Base-by-base conservation (phyloP, 1,140 invertebrate genomes). In the Ostrea denselamellosa region DNA sequence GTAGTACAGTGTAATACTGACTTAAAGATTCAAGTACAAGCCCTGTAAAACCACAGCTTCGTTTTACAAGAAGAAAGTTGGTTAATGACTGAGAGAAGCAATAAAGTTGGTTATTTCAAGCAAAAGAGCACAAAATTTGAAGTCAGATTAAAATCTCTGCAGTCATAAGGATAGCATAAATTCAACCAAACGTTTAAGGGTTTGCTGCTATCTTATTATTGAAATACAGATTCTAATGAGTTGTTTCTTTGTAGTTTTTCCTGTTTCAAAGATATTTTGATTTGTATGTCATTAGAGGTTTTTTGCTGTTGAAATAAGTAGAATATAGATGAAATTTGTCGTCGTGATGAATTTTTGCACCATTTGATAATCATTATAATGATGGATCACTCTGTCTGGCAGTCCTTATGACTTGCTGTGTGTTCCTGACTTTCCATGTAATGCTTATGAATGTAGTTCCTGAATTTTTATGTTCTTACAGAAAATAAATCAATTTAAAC, bases 291-390 rank as follows among this genome's bases (percentile, higher is more conserved):
- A 77, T 77, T 77, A 77, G 68, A 28, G 25, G 25, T 34, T 28
- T 71, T 77, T 34, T 34, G 56, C 25, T 77, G 68, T 5, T 77
- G 28, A 28, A 77, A 25, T 28, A 77, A 28, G 68, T 28, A 25
- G 22, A 28, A 34, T 28, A 77, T 77, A 28, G 68, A 77, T 77
- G 68, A 77, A 77, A 77, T 77, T 25, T 77, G 68, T 77, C 68
- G 12, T 77, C 28, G 14, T 77, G 68, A 0, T 0, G 28, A 77
- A 28, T 22, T 71, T 77, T 77, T 77, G 68, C 68, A 10, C 68
- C 68, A 77, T 77, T 77, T 77, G 68, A 77, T 77, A 77, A 77
- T 77, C 68, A 77, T 77, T 77, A 77, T 77, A 77, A 77, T 77
- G 68, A 77, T 77, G 25, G 25, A 77, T 8, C 14, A 17, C 68